Percentiles rank a stretch among this genome's conserved stretches.
Conservation (phyloP, 1,140 invertebrate genomes). For the Leucophenga varia region DNA sequence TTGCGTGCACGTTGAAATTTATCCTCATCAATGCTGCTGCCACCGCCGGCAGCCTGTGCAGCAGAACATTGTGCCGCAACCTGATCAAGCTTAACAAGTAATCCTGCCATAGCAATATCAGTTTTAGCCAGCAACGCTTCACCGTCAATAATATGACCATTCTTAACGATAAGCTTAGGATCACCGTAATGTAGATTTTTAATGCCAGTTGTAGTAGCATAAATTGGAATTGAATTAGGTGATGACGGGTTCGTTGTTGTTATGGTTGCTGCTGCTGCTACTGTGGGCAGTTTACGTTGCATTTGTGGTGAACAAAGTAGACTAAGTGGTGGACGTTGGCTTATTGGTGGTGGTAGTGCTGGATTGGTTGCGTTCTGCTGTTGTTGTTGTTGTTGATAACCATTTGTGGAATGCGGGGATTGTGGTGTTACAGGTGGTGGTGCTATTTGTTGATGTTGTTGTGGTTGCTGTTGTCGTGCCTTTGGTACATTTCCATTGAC, state of each 20-base stretch:
- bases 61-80: slow-evolving; percentile 68
- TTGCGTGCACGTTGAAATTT: slow-evolving; percentile 75
- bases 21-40: slow-evolving; percentile 69
- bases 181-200: slow-evolving; percentile 50
- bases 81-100: slow-evolving; percentile 68
- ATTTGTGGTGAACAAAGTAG: slow-evolving; percentile 59
- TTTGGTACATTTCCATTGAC: slow-evolving; percentile 34
- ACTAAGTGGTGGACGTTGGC: slow-evolving; percentile 14
- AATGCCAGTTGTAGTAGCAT: slow-evolving; percentile 53
- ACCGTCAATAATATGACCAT: slow-evolving; percentile 61
- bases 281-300: slow-evolving; percentile 38
- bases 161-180: slow-evolving; percentile 57
- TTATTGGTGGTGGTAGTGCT: slow-evolving; percentile 1
- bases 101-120: slow-evolving; percentile 66
- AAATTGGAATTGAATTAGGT: slow-evolving; percentile 35
- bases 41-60: slow-evolving; percentile 69
- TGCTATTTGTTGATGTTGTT: slow-evolving; percentile 18
- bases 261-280: neutral
- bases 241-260: slow-evolving; percentile 14
- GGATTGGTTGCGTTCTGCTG: too few species aligned
- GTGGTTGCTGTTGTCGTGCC: slow-evolving; percentile 31
- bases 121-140: slow-evolving; percentile 67
- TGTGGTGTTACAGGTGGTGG: slow-evolving; percentile 52
- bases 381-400: slow-evolving; percentile 20
- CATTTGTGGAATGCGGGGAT: slow-evolving; percentile 39